Percentiles rank a stretch among this genome's conserved stretches.
phyloP scores from a whole-genome alignment of 2,797 vertebrate genomes.

The Oreochromis grahami region DNA sequence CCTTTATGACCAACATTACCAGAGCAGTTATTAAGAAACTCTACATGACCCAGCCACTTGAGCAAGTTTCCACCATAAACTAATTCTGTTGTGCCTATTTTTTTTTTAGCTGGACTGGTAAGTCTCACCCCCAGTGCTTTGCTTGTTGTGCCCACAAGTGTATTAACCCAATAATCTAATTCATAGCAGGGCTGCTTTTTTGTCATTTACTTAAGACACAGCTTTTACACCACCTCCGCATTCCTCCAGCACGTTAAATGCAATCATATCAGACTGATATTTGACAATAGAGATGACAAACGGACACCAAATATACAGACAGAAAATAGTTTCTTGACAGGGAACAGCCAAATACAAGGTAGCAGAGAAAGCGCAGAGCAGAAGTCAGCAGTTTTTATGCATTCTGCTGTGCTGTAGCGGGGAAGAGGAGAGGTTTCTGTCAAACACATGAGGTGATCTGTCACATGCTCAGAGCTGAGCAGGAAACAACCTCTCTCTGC shows the following conservation, averaged over 20 bases:
- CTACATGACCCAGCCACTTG: neutral
- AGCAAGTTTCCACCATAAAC: neutral
- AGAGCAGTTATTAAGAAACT: neutral
- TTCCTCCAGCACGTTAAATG: neutral
- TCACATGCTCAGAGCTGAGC: slow-evolving; percentile 16
- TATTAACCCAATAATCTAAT: neutral
- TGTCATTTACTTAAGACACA: neutral
- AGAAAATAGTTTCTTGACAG: neutral
- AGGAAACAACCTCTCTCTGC: slow-evolving; percentile 31
- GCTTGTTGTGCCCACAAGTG: neutral
- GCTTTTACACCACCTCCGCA: neutral
- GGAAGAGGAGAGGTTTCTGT: neutral
- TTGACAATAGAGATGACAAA: neutral
- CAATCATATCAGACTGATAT: neutral
- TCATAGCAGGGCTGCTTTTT: neutral
- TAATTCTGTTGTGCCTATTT: neutral
- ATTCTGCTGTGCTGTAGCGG: neutral
- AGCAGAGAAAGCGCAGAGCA: neutral
- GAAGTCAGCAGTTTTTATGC: neutral
- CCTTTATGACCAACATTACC: neutral
- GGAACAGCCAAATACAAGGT: neutral
- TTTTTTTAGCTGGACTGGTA: neutral
- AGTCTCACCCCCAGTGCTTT: neutral
- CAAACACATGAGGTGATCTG: neutral
- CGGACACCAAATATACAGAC: neutral